Conservation (phyloP, 2,113 vertebrate species). For the Burhinus oedicnemus region DNA sequence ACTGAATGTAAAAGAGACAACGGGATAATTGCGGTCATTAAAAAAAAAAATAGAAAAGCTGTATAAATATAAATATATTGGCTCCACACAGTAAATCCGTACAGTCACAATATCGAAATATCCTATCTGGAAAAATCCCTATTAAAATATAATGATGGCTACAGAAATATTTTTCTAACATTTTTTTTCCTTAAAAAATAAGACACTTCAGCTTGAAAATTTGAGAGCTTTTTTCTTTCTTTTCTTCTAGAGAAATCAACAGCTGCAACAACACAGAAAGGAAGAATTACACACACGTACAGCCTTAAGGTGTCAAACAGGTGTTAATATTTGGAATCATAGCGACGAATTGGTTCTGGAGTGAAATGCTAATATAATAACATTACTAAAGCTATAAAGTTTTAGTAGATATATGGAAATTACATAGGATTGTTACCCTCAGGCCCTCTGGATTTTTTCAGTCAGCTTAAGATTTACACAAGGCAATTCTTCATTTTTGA, state of each 20-base stretch:
- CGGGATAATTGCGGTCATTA: constrained; percentile 22
- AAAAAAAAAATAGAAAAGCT: neutral
- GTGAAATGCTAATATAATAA: constrained; percentile 71
- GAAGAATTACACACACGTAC: neutral
- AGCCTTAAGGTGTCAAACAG: constrained; percentile 63
- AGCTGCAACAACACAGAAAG: neutral
- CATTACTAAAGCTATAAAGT: constrained; percentile 73
- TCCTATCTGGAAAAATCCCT: neutral
- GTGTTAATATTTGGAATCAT: constrained; percentile 67
- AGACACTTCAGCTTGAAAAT: neutral
- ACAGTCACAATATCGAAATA: constrained; percentile 12
- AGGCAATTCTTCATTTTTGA: constrained; percentile 88
- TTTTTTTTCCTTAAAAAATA: neutral
- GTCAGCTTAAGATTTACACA: constrained; percentile 85
- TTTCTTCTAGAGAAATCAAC: constrained; percentile 5
- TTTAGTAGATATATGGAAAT: constrained; percentile 81
- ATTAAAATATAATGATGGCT: neutral
- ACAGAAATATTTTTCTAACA: neutral
- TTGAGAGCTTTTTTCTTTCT: neutral
- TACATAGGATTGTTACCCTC: constrained; percentile 76
- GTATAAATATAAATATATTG: constrained; percentile 10
- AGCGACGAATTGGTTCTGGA: constrained; percentile 60
- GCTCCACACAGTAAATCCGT: neutral
- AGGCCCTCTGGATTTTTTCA: constrained; percentile 77
- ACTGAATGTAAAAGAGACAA: constrained; percentile 28